A percentile compares a stretch with the other conserved stretches of the same genome.
Evolutionary conservation across 2,113 vertebrate genomes (phyloP).

Genomic region (Phocoena phocoena): DNA sequence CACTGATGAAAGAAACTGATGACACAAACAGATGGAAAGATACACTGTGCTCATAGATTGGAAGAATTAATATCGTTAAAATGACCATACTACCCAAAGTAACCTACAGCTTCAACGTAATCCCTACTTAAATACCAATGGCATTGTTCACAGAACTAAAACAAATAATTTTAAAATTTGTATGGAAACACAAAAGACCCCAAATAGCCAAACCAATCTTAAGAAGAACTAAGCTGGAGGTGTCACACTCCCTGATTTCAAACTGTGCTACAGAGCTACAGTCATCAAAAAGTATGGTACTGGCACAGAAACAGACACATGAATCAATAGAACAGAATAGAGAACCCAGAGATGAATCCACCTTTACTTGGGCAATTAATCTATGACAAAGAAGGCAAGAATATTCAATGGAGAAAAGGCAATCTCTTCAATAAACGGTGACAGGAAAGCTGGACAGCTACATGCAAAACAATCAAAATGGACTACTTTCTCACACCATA

Average conservation of each 20-base stretch:
- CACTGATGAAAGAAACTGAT: rapidly evolving
- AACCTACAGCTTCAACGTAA: rapidly evolving
- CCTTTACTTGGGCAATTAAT: background rate
- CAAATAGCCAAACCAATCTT: background rate
- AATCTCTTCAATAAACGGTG: background rate
- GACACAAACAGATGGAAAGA: background rate
- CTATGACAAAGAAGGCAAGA: background rate
- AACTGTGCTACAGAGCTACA: background rate
- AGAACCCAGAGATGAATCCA: background rate
- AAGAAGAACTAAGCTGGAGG: background rate
- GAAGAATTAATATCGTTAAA: too few species aligned
- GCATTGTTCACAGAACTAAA: background rate
- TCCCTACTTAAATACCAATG: background rate
- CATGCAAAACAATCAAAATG: background rate
- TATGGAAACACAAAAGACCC: background rate
- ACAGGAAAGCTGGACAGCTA: background rate
- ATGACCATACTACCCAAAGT: background rate
- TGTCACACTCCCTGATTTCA: background rate
- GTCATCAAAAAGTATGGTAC: background rate
- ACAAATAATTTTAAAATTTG: background rate
- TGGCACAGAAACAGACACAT: too few species aligned
- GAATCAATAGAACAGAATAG: background rate
- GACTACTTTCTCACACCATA: background rate
- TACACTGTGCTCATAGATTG: rapidly evolving
- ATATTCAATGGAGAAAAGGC: background rate